Evolutionary conservation across 2,113 vertebrate genomes (phyloP).

Genomic region (Hippocampus zosterae): DNA sequence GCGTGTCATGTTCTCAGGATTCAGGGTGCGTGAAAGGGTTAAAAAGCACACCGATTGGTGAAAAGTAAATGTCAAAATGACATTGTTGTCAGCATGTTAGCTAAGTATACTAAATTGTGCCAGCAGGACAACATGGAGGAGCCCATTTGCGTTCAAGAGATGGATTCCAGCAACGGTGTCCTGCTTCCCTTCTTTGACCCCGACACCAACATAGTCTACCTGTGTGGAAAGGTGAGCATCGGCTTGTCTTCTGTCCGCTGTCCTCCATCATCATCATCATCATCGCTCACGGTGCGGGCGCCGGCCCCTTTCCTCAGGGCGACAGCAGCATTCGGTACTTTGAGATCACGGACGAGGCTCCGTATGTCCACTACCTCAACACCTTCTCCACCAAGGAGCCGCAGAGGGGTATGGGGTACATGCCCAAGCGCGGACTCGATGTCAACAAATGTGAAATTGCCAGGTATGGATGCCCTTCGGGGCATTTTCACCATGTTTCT

Average conservation of each 20-base stretch:
- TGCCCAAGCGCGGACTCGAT: conserved; percentile 95
- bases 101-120: conserved; percentile 3
- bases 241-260: not conserved
- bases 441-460: conserved; percentile 99
- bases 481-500: no score
- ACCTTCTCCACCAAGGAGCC: conserved; percentile 98
- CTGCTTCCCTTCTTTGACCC: conserved; percentile 94
- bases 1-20: no score
- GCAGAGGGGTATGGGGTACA: conserved; percentile 97
- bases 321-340: conserved; percentile 99
- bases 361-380: conserved; percentile 97
- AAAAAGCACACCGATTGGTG: no score
- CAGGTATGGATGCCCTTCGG: conserved; percentile 69
- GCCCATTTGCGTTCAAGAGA: conserved; percentile 92
- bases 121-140: conserved; percentile 92
- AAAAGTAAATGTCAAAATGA: no score
- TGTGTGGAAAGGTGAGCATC: conserved; percentile 88
- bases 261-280: no score
- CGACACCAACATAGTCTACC: conserved; percentile 91
- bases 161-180: conserved; percentile 96
- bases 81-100: no score
- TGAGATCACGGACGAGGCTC: conserved; percentile 95
- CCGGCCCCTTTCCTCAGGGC: conserved; percentile 69
- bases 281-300: no score
- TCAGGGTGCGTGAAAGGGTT: no score